Conservation (phyloP, 1,140 invertebrate genomes). For the Dendrolimus punctatus region DNA sequence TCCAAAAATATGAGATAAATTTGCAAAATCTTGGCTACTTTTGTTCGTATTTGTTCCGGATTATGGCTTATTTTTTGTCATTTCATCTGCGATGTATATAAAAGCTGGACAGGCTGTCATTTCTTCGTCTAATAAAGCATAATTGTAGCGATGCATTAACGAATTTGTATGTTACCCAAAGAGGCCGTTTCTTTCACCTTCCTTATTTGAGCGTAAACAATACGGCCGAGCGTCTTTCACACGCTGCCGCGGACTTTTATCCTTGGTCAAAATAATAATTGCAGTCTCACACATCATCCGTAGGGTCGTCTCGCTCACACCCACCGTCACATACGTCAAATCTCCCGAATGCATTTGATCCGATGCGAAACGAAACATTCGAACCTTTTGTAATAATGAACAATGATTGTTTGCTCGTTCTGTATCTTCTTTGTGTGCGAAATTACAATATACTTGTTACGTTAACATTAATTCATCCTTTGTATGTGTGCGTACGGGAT, state of each 20-base stretch:
- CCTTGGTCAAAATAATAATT: conserved; percentile 71
- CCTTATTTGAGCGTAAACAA: conserved; percentile 70
- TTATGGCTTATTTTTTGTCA: neutral
- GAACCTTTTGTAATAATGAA: conserved; percentile 71
- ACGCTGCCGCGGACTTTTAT: conserved; percentile 61
- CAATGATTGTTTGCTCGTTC: conserved; percentile 70
- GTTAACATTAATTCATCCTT: conserved; percentile 49
- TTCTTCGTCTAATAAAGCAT: conserved; percentile 33
- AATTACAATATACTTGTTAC: conserved; percentile 71
- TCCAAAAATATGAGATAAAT: neutral
- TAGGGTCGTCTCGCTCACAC: conserved; percentile 45
- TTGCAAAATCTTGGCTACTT: neutral
- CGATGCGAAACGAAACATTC: conserved; percentile 67
- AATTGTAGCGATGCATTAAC: conserved; percentile 53
- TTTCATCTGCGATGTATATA: conserved; percentile 6
- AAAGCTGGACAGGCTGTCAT: conserved; percentile 13
- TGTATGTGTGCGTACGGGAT: conserved; percentile 59
- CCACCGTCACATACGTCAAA: conserved; percentile 44
- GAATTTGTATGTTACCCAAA: conserved; percentile 31
- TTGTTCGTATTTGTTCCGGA: conserved; percentile 2
- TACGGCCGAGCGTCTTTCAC: conserved; percentile 62
- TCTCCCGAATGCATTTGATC: conserved; percentile 59
- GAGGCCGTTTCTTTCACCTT: conserved; percentile 55
- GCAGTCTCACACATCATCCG: conserved; percentile 41
- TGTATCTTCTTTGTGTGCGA: conserved; percentile 67